Percentiles rank a stretch among this genome's conserved stretches.
Evolutionary conservation across 2,888 invertebrate genomes (phyloP).

Genomic region (Azorinus chamasolen): DNA sequence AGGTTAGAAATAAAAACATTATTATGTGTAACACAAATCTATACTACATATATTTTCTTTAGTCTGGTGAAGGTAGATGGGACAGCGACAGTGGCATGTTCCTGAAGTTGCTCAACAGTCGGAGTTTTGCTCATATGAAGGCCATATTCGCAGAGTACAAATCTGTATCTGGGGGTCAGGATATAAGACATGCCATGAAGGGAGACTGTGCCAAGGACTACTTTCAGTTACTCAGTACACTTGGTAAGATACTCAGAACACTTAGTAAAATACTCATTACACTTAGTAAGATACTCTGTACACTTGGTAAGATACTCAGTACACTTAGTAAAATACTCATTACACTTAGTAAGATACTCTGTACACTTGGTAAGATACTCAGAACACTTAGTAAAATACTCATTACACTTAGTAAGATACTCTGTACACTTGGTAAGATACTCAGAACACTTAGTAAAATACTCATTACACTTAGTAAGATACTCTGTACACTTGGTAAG

Average conservation of each 20-base stretch:
- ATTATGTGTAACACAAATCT: too few relatives aligned
- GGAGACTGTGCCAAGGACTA: slow-evolving; percentile 74
- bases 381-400: too few relatives aligned
- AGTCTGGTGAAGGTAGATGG: slow-evolving; percentile 79
- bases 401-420: too few relatives aligned
- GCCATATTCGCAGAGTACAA: slow-evolving; percentile 71
- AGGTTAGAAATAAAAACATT: too few relatives aligned
- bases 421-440: too few relatives aligned
- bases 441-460: too few relatives aligned
- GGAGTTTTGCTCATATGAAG: slow-evolving; percentile 68
- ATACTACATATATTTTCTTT: slow-evolving; percentile 31
- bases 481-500: too few relatives aligned
- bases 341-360: too few relatives aligned
- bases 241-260: slow-evolving; percentile 65
- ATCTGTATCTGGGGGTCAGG: slow-evolving; percentile 67
- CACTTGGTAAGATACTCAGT: not conserved
- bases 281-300: not conserved
- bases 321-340: too few relatives aligned
- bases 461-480: too few relatives aligned
- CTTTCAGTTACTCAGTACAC: slow-evolving; percentile 65
- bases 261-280: too few relatives aligned
- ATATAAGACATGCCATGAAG: slow-evolving; percentile 69
- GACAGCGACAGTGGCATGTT: slow-evolving; percentile 74
- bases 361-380: too few relatives aligned
- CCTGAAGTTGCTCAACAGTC: slow-evolving; percentile 71